Evolutionary conservation across 1,140 invertebrate genomes (phyloP).

Genomic region (Papilio glaucus): DNA sequence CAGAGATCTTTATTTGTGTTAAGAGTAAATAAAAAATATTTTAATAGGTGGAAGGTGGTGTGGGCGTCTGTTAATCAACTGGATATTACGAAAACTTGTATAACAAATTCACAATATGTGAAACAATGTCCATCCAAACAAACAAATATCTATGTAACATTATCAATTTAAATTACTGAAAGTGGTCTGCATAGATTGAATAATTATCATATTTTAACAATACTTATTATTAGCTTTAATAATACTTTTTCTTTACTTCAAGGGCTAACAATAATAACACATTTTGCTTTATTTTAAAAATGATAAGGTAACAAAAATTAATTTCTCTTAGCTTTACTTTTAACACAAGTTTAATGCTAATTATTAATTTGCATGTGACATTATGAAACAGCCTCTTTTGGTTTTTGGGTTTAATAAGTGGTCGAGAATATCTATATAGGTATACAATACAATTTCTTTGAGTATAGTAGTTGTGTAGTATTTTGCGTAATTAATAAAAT

Average conservation of each 20-base stretch:
- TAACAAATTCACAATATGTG: background rate
- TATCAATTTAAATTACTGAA: background rate
- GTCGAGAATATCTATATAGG: slow-evolving; percentile 22
- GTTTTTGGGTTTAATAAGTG: slow-evolving; percentile 58
- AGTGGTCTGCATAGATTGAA: slow-evolving; percentile 11
- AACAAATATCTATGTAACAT: slow-evolving; percentile 64
- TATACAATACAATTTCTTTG: background rate
- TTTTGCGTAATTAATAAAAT: slow-evolving; percentile 2
- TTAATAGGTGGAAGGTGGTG: slow-evolving; percentile 36
- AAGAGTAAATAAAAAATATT: slow-evolving; percentile 42
- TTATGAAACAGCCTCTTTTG: slow-evolving; percentile 82
- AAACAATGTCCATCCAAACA: slow-evolving; percentile 1
- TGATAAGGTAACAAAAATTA: slow-evolving; percentile 4
- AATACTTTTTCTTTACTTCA: slow-evolving; percentile 1
- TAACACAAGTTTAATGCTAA: slow-evolving; percentile 33
- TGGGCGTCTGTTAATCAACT: slow-evolving; percentile 6
- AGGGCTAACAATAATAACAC: slow-evolving; percentile 19
- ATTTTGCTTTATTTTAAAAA: background rate
- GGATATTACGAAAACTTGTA: background rate
- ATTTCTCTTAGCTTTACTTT: slow-evolving; percentile 20
- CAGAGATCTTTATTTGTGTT: slow-evolving; percentile 44
- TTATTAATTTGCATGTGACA: slow-evolving; percentile 65
- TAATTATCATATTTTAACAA: slow-evolving; percentile 22
- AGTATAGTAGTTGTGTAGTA: slow-evolving; percentile 24
- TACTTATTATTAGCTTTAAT: slow-evolving; percentile 25